These are phyloP conservation scores for Mylabris sibirica DNA, from an alignment of 2,888 invertebrate genomes.

Conservation along the genomic window DNA sequence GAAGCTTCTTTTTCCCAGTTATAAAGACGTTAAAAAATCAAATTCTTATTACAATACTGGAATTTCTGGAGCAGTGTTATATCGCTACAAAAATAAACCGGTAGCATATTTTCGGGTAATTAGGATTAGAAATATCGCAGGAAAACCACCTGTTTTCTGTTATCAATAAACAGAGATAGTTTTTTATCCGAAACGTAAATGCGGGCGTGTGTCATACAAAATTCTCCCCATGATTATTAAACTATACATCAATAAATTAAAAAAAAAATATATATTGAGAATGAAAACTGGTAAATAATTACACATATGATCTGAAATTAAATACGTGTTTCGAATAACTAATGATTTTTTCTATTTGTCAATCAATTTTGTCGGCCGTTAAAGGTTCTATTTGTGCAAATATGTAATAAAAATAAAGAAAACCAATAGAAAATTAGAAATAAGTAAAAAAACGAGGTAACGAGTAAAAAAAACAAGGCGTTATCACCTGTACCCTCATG, in stretches of 20 bases:
- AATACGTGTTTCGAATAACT: conserved; percentile 4
- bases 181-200: not conserved
- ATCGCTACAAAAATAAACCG: not conserved
- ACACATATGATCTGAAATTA: not conserved
- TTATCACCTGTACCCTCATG: conserved; percentile 56
- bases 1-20: not conserved
- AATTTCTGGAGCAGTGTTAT: not conserved
- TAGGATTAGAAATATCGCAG: not conserved
- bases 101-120: not conserved
- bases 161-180: not conserved
- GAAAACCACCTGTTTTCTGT: conserved; percentile 6
- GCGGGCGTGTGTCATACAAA: conserved; percentile 10
- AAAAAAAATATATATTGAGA: not conserved
- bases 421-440: not conserved
- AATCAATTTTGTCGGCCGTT: conserved; percentile 31
- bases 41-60: not conserved
- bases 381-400: conserved; percentile 21
- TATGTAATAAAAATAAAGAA: conserved; percentile 5
- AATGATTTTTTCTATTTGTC: conserved; percentile 10
- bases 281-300: too few species aligned
- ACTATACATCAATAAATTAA: not conserved
- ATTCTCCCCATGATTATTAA: not conserved
- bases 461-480: conserved; percentile 42
- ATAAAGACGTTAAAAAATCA: not conserved
- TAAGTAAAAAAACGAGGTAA: not conserved